Evolutionary conservation across 2,113 vertebrate species (phyloP), one percentile per base, ranked within the genome.

Genomic region (Grus americana): DNA sequence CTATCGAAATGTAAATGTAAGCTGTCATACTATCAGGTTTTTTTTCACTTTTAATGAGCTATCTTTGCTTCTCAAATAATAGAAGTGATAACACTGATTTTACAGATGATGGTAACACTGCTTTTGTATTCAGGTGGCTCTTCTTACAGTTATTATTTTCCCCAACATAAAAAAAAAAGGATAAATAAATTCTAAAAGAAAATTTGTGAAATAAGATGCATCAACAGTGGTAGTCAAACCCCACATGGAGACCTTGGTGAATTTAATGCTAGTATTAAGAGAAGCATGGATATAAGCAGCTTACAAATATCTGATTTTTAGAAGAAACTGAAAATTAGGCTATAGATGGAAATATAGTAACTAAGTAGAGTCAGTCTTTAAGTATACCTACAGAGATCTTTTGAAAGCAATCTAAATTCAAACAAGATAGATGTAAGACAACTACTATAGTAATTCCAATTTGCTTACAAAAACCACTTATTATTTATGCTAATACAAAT

Each of bases 1-100:
- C 83, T 92, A 82, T 66, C 36, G 26, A 96, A 95, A 92, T 95
- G 92, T 91, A 92, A 95, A 97, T 94, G 91, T 91, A 95, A 97
- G 78, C 92, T 97, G 94, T 95, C 95, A 92, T 3, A 15, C 94
- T 95, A 80, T 90, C 92, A 97, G 61, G 38, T 89, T 94, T 93
- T 95, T 75, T 95, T 95, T 91, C 80, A 85, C 73, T 93, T 95
- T 92, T 95, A 93, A 96, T 94, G 90, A 94, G 81, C 72, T 88
- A 34, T 95, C 94, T 94, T 96, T 92, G 23, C 84, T 86, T 92
- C 52, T 90, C 59, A 92, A 86, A 82, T 94, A 92, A 84, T 66
- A 83, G 84, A 94, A 85, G 20, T 1, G 12, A 72, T 95, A 92
- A 79, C 90, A 81, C 32, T 58, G 91, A 87, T 95, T 88, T 95